A percentile compares a stretch with the other conserved stretches of the same genome.
Conservation (phyloP, 2,113 vertebrate species). For the Gymnobelideus leadbeateri region DNA sequence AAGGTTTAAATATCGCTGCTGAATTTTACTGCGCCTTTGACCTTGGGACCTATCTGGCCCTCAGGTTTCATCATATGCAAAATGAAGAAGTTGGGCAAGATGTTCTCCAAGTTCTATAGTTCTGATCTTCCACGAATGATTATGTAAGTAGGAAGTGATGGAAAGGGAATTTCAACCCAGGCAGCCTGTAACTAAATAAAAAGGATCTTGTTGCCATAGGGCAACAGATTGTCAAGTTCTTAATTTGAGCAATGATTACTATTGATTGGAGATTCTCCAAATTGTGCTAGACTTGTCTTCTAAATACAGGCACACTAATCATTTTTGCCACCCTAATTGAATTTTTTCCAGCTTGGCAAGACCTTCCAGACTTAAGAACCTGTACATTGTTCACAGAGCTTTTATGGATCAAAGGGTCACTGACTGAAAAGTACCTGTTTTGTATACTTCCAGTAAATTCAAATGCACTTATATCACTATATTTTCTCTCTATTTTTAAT, state of each 20-base stretch:
- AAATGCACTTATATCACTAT: not conserved
- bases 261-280: not conserved
- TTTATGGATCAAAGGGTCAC: not conserved
- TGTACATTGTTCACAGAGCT: not conserved
- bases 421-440: not conserved
- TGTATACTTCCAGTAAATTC: not conserved
- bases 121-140: not conserved
- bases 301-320: not conserved
- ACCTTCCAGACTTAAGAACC: not conserved
- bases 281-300: not conserved
- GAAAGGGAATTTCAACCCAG: not conserved
- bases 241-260: not conserved
- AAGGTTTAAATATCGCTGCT: too few species aligned
- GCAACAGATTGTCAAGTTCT: not conserved
- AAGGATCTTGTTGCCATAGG: not conserved
- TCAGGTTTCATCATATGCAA: too few species aligned
- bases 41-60: too few species aligned
- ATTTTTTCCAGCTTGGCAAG: not conserved
- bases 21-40: too few species aligned
- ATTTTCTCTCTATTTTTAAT: conserved; percentile 53
- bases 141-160: not conserved
- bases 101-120: too few species aligned
- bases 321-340: not conserved
- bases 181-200: not conserved
- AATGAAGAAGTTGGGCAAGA: too few species aligned